Conservation (phyloP, 2,888 invertebrate species). For the Xylota sylvarum region DNA sequence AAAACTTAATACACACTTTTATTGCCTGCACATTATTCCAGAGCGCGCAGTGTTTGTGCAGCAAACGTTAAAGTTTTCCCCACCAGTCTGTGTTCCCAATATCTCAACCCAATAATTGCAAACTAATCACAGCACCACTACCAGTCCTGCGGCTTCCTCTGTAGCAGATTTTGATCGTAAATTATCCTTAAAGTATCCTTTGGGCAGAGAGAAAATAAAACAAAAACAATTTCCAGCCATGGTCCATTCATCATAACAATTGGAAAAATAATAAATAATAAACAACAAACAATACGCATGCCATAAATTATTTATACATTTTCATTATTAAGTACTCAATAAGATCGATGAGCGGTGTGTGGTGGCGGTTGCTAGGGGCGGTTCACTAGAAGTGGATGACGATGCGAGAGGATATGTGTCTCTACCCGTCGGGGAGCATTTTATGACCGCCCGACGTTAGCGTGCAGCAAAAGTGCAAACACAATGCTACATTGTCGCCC, state of each 20-base stretch:
- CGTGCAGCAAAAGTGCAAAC: constrained; percentile 43
- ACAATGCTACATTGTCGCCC: constrained; percentile 61
- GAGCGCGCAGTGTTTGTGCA: background rate
- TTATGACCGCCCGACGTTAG: constrained; percentile 34
- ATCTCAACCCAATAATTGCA: constrained; percentile 39
- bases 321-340: constrained; percentile 62
- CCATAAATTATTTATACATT: constrained; percentile 64
- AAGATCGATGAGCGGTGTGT: constrained; percentile 41
- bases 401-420: background rate
- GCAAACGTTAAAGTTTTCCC: background rate
- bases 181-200: constrained; percentile 49
- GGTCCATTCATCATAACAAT: constrained; percentile 58
- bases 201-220: constrained; percentile 16
- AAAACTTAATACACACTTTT: background rate
- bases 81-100: background rate
- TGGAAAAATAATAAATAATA: constrained; percentile 62
- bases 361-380: background rate
- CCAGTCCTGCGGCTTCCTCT: constrained; percentile 21
- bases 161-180: constrained; percentile 40
- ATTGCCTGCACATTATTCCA: constrained; percentile 5
- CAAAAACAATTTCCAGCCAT: constrained; percentile 12
- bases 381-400: background rate
- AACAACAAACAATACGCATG: constrained; percentile 54
- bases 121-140: constrained; percentile 50
- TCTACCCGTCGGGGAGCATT: background rate